Conservation (phyloP, 2,797 vertebrate species). For the Tragopan temminckii region DNA sequence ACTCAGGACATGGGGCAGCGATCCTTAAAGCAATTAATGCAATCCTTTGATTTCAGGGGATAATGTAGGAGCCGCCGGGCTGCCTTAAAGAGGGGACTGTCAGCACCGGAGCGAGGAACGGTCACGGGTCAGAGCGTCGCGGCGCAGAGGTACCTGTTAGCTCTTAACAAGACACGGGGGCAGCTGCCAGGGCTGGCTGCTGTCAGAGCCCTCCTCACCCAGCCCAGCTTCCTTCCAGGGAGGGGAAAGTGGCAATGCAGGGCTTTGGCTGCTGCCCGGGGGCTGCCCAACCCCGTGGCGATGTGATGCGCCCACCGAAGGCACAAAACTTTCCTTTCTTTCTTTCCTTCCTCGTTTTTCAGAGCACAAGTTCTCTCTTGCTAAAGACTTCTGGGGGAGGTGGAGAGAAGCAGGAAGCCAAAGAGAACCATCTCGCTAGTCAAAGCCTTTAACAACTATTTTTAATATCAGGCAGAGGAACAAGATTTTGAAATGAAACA, state of each 20-base stretch:
- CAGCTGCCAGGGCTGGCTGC: constrained; percentile 25
- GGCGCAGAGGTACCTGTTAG: constrained; percentile 41
- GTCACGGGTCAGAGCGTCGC: constrained; percentile 66
- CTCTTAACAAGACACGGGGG: background rate
- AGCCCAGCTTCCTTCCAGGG: background rate
- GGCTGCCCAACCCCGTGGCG: too few species aligned
- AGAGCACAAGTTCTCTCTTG: constrained; percentile 61
- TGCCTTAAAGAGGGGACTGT: constrained; percentile 35
- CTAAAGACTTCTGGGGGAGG: constrained; percentile 58
- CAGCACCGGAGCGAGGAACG: background rate
- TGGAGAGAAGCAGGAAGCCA: constrained; percentile 73
- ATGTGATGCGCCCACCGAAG: background rate
- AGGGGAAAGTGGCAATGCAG: background rate
- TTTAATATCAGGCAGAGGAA: constrained; percentile 80
- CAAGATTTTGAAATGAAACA: constrained; percentile 80
- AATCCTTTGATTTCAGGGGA: constrained; percentile 58
- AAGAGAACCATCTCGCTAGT: constrained; percentile 77
- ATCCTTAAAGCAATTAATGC: constrained; percentile 77
- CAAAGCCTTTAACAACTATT: constrained; percentile 81
- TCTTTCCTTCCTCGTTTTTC: constrained; percentile 32
- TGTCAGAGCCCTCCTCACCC: background rate
- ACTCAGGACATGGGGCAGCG: constrained; percentile 59
- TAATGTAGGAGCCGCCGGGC: constrained; percentile 3
- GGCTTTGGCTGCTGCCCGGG: too few species aligned
- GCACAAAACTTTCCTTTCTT: constrained; percentile 42